Percentiles rank a stretch among this genome's conserved stretches.
These are phyloP conservation scores for Schrankia costaestrigalis DNA, from an alignment of 2,888 invertebrate species.

Conservation along the genomic window DNA sequence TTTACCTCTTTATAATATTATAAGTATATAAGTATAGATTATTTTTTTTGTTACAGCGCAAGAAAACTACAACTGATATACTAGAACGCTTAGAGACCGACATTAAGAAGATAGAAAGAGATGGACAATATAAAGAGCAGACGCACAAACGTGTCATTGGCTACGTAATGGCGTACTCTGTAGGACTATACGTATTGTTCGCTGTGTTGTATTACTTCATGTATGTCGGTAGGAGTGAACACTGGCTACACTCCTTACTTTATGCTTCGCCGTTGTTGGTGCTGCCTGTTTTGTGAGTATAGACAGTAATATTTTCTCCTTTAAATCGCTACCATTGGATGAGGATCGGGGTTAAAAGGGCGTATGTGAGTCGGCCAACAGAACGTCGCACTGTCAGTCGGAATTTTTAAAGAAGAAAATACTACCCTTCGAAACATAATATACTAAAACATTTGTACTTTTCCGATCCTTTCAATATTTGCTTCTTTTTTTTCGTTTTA, in stretches of 20 bases:
- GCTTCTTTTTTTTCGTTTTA: no score
- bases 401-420: no score
- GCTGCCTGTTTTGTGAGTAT: conserved; percentile 91
- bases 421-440: no score
- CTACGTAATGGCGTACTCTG: conserved; percentile 85
- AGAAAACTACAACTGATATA: conserved; percentile 69
- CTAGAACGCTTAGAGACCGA: conserved; percentile 89
- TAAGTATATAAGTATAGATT: not conserved
- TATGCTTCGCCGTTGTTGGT: conserved; percentile 89
- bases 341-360: no score
- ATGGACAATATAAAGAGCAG: conserved; percentile 89
- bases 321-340: no score
- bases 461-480: no score
- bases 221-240: conserved; percentile 87
- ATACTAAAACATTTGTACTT: no score
- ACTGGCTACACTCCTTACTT: conserved; percentile 85
- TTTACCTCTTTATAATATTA: not conserved
- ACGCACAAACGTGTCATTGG: conserved; percentile 90
- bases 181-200: conserved; percentile 85
- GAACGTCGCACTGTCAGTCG: no score
- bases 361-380: no score
- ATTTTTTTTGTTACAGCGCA: conserved; percentile 51
- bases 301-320: no score
- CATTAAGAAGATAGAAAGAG: conserved; percentile 90
- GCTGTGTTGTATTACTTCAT: conserved; percentile 89